Evolutionary conservation across 1,140 invertebrate genomes (phyloP), one percentile per base, ranked within the genome.

Genomic region (Archegozetes longisetosus): DNA sequence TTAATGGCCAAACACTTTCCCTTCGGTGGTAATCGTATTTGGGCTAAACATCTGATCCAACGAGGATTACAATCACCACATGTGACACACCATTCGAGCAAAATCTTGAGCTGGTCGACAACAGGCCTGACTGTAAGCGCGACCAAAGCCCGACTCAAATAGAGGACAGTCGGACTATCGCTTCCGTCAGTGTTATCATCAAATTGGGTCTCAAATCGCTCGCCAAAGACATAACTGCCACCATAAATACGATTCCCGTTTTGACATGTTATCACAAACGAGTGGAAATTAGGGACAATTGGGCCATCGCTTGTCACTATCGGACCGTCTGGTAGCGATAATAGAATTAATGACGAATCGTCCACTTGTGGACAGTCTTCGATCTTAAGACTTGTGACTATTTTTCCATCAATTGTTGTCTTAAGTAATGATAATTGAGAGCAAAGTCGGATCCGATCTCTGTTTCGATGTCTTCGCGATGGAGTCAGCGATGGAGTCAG

Each of bases 221-320:
- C 55, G 14, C 51, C 53, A 27, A 62, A 46, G 14, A 53, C 54
- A 25, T 64, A 55, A 9, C 63, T 46, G 14, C 63, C 56, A 46
- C 95, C 95, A 78, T 92, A 94, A 54, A 83, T 84, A 65, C 90
- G 78, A 62, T 84, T 84, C 50, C 94, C 95, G 81, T 98, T 91
- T 77, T 97, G 92, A 68, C 85, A 81, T 22, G 94, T 98, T 49
- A 97, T 89, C 9, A 97, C 81, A 77, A 98, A 99, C 52, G 91
- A 89, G 73, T 98, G 95, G 77, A 96, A 96, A 64, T 79, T 80
- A 17, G 92, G 85, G 3, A n/a, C 29, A 6, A 51, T 26, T 13
- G 47, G 52, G 3, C 32, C 48, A 28, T 24, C 26, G 12, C 24
- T 20, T 12, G 17, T 17, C 47, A 57, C 29, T 14, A 60, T 22